Evolutionary conservation across 2,888 invertebrate species (phyloP).

Genomic region (Protophormia terraenovae): DNA sequence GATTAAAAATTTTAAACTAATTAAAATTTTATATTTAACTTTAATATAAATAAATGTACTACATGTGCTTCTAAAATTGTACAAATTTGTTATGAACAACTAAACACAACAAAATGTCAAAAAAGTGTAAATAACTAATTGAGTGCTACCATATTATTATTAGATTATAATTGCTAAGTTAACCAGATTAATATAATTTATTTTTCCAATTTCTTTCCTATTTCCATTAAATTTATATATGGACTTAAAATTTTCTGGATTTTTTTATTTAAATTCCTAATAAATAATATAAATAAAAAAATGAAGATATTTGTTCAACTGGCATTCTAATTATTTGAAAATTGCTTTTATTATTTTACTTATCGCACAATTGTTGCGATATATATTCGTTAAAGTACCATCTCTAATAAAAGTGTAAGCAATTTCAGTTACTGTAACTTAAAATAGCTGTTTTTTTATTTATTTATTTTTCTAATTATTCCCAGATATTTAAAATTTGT

Average conservation of each 20-base stretch:
- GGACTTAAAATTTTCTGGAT: too few relatives aligned
- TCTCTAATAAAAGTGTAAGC: neutral
- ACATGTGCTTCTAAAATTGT: slow-evolving; percentile 26
- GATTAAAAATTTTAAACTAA: neutral
- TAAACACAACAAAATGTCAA: slow-evolving; percentile 8
- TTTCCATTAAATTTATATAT: too few relatives aligned
- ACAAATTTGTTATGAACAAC: slow-evolving; percentile 23
- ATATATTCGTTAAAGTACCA: neutral
- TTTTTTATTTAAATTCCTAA: too few relatives aligned
- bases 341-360: neutral
- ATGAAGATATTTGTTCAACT: too few relatives aligned
- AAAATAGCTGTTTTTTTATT: too few relatives aligned
- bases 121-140: neutral
- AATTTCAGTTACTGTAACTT: too few relatives aligned
- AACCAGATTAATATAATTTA: too few relatives aligned
- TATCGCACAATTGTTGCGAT: neutral
- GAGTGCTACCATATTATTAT: neutral
- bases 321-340: neutral
- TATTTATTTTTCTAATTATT: too few relatives aligned
- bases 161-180: too few relatives aligned
- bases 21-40: neutral
- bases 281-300: too few relatives aligned
- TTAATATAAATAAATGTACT: neutral
- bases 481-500: too few relatives aligned
- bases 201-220: too few relatives aligned